Evolutionary conservation across 2,888 invertebrate genomes (phyloP).

Genomic region (Agrilus mali): DNA sequence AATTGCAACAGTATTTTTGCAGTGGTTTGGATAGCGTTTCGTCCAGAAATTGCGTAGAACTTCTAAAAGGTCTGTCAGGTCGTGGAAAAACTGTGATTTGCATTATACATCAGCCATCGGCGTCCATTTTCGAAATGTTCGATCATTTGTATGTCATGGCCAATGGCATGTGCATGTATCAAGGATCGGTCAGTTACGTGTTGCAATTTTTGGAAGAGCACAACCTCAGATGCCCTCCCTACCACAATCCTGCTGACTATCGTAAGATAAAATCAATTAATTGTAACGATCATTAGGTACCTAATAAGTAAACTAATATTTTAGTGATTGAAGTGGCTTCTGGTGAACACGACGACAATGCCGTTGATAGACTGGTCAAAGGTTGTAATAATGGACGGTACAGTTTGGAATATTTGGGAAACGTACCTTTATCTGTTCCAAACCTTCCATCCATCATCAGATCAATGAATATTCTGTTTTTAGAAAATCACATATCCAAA

Average conservation of each 20-base stretch:
- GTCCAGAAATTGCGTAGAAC: constrained; percentile 67
- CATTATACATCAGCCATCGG: constrained; percentile 87
- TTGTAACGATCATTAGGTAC: no score
- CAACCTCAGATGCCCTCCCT: constrained; percentile 67
- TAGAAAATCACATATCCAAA: no score
- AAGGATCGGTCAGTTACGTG: constrained; percentile 63
- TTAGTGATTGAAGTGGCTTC: constrained; percentile 71
- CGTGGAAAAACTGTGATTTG: constrained; percentile 80
- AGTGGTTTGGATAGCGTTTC: constrained; percentile 73
- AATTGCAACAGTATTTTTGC: constrained; percentile 21
- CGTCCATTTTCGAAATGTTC: constrained; percentile 74
- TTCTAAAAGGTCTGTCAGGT: constrained; percentile 68
- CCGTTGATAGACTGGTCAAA: constrained; percentile 38
- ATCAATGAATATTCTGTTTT: no score
- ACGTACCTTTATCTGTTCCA: no score
- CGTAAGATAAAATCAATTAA: constrained; percentile 40
- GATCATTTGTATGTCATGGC: constrained; percentile 78
- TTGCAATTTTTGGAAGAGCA: constrained; percentile 63
- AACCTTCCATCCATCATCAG: no score
- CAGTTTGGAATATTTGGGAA: background rate
- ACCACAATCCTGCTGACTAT: constrained; percentile 86
- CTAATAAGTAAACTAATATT: constrained; percentile 12
- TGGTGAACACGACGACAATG: constrained; percentile 58
- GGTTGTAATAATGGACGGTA: constrained; percentile 47
- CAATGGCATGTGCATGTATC: constrained; percentile 66